Evolutionary conservation across 1,140 invertebrate species (phyloP), one percentile per base, ranked within the genome.

Genomic region (Drosophila bifasciata): DNA sequence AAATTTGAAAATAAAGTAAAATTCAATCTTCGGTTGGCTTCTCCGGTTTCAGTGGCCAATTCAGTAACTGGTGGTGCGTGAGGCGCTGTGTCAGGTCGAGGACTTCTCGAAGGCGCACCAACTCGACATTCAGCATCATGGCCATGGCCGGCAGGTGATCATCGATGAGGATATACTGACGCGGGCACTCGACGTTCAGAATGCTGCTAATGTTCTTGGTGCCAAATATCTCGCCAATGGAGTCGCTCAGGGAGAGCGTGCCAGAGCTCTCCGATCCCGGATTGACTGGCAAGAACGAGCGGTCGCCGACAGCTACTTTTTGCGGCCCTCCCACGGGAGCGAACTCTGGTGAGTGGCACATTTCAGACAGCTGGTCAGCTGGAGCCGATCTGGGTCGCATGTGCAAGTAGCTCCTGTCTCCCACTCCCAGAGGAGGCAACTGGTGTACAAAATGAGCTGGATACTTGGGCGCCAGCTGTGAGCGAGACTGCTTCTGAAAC

Each of bases 381-480:
- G 40, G 9, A 17, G 19, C 16, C 16, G 51, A 6, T 19, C 3
- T 15, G 5, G 4, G 39, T 8, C 41, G 39, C 6, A 13, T 11
- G 1, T 15, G 36, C 8, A n/a, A 5, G 13, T 3, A 25, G 3
- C 4, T 19, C 8, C 5, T 48, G 8, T 66, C 43, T 1, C 50
- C 40, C 2, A 23, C 32, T 36, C 50, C 36, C 2, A 36, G 25
- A 13, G 44, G 63, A 13, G 79, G 79, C 52, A 83, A 11, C 21
- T 85, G 81, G 36, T 86, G 78, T 32, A 80, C 17, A 32, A 85
- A 85, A 7, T 85, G 83, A 0, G 63, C 52, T 3, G 81, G 81
- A 58, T 85, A 85, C n/a, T 50, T 55, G 0, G 25, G 4, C 8
- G 80, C 73, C 1, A 85, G 32, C 40, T 76, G 63, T 0, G 56